These are phyloP conservation scores for Zoanthus sansibaricus DNA, from an alignment of 92 coral and sea anemone genomes.

Conservation along the genomic window DNA sequence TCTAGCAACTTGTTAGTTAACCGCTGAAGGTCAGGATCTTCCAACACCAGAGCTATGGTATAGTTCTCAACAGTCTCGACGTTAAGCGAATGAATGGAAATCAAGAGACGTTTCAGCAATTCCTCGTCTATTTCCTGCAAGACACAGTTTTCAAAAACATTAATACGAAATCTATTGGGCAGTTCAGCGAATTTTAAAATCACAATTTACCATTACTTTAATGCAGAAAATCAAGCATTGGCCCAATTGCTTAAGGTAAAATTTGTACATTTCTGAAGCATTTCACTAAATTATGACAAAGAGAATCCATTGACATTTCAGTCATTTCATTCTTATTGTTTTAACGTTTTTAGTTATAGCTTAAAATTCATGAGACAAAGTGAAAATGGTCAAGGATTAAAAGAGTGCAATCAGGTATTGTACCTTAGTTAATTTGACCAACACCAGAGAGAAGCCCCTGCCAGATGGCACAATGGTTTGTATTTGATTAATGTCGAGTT, in stretches of 20 bases:
- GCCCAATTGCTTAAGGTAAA: conserved; percentile 6
- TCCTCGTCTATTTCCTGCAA: conserved; percentile 14
- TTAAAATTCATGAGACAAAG: conserved; percentile 4
- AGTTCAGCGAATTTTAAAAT: not conserved
- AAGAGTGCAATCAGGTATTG: conserved; percentile 14
- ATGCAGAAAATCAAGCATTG: conserved; percentile 13
- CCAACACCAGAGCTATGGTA: not conserved
- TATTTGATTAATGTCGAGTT: not conserved
- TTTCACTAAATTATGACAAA: not conserved
- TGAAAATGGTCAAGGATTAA: conserved; percentile 8
- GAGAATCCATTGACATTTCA: conserved; percentile 10
- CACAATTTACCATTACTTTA: not conserved
- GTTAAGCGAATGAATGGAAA: not conserved
- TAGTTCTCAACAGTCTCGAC: conserved; percentile 6
- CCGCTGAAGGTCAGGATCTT: not conserved
- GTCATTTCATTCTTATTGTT: not conserved
- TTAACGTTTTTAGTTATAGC: conserved; percentile 5
- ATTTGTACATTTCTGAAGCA: conserved; percentile 9
- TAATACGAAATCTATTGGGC: conserved; percentile 9
- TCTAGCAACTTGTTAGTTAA: not conserved
- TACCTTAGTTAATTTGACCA: conserved; percentile 7
- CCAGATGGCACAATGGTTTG: conserved; percentile 24
- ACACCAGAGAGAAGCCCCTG: not conserved
- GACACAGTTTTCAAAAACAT: conserved; percentile 9
- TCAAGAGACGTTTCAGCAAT: conserved; percentile 4